Conservation (phyloP, 2,797 vertebrate species). For the Propithecus deckenii region DNA sequence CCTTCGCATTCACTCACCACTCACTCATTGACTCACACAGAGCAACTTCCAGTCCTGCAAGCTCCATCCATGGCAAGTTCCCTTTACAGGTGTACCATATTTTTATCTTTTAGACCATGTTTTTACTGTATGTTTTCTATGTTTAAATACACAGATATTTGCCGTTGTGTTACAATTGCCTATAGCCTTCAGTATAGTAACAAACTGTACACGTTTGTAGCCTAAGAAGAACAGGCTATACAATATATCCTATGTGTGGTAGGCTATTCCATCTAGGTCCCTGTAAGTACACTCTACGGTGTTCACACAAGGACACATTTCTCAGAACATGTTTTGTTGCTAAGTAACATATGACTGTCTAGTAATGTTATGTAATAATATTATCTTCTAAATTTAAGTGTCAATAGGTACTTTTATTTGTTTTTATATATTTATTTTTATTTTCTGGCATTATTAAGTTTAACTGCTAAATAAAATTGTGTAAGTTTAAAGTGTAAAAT, state of each 20-base stretch:
- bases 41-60: background rate
- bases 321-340: background rate
- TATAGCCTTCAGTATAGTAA: background rate
- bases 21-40: no score
- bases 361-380: background rate
- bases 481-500: background rate
- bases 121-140: background rate
- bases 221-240: background rate
- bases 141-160: background rate
- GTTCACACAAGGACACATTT: background rate
- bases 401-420: background rate
- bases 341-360: background rate
- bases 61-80: background rate
- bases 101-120: background rate
- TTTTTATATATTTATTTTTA: no score
- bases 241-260: no score
- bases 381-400: background rate
- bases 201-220: background rate
- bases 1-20: no score
- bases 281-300: background rate
- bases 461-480: background rate
- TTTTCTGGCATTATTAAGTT: background rate
- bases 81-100: no score
- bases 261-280: background rate
- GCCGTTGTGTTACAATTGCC: background rate